Evolutionary conservation across 2,797 vertebrate genomes (phyloP), one percentile per base, ranked within the genome.

Genomic region (Intellagama lesueurii): DNA sequence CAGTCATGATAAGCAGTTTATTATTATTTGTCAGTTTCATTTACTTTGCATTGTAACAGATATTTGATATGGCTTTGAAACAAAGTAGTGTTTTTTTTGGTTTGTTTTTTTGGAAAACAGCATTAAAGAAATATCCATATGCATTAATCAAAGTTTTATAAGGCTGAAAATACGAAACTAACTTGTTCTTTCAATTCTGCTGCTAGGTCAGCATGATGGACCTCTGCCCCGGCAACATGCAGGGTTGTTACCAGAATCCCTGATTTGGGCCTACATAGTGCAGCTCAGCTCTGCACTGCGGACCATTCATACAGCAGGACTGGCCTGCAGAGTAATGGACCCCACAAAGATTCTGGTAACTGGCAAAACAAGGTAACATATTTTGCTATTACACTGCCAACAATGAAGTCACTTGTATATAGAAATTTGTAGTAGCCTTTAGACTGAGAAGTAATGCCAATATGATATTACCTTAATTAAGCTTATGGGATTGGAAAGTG

Each of bases 201-300:
- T 93, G 26, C 72, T 94, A 99, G 99, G 99, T 81, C 99, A 99
- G 91, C 98, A 99, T 2, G 99, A 99, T 92, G 98, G 98, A n/a
- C 99, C 99, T 19, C 97, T 98, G 14, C 99, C 99, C 24, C 98
- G 99, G 89, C 99, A 99, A 94, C 99, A 99, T 11, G 99, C 99
- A 0, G 99, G 99, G 17, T 96, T 99, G 89, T 97, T 99, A 84
- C 99, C 99, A 0, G 99, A 99, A 93, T 99, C 99, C 79, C 97
- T 99, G 86, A 99, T 99, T 94, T 99, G 99, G 99, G 99, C 99
- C 0, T 99, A 99, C 90, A 99, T 99, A 3, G 99, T 99, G 90
- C 99, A 99, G 93, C 97, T 99, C 44, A 99, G 99, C 94, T 99
- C 99, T 4, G 99, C 99, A 0, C 94, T 99, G 91, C 97, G 99